A percentile compares a stretch with the other conserved stretches of the same genome.
Conservation (phyloP, 2,888 invertebrate genomes). For the Zygogramma bicolorata region DNA sequence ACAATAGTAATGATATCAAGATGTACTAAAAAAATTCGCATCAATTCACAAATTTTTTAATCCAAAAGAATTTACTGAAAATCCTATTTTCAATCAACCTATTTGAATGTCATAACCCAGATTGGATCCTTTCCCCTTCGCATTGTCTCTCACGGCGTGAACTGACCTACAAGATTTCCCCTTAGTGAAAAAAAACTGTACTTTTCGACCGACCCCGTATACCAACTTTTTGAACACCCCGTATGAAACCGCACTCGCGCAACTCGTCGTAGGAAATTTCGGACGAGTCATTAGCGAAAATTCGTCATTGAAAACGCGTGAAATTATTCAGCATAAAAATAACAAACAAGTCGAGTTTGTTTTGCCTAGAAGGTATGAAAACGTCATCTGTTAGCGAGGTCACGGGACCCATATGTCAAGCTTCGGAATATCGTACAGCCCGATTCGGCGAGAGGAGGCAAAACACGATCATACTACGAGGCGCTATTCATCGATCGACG, state of each 20-base stretch:
- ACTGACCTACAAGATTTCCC: too few species aligned
- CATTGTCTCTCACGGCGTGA: too few species aligned
- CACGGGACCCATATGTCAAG: background rate
- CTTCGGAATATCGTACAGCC: background rate
- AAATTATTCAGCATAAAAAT: constrained; percentile 3
- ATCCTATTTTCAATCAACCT: too few species aligned
- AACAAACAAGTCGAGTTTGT: constrained; percentile 10
- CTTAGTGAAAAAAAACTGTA: too few species aligned
- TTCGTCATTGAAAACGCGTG: background rate
- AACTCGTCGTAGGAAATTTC: background rate
- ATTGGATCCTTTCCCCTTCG: too few species aligned
- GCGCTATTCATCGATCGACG: background rate
- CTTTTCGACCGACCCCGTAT: background rate
- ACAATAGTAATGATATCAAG: too few species aligned
- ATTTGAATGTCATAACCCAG: too few species aligned
- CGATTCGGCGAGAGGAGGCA: too few species aligned
- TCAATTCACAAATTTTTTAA: too few species aligned
- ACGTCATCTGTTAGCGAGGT: background rate
- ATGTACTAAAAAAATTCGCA: too few species aligned
- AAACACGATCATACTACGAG: background rate
- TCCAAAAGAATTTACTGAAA: too few species aligned
- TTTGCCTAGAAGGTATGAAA: background rate
- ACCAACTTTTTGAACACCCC: background rate
- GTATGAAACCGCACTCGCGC: background rate
- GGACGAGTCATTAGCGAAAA: constrained; percentile 2